A percentile compares a stretch with the other conserved stretches of the same genome.
These are phyloP conservation scores for Artemia sp. DNA, from an alignment of 2,888 invertebrate genomes.

Conservation along the genomic window DNA sequence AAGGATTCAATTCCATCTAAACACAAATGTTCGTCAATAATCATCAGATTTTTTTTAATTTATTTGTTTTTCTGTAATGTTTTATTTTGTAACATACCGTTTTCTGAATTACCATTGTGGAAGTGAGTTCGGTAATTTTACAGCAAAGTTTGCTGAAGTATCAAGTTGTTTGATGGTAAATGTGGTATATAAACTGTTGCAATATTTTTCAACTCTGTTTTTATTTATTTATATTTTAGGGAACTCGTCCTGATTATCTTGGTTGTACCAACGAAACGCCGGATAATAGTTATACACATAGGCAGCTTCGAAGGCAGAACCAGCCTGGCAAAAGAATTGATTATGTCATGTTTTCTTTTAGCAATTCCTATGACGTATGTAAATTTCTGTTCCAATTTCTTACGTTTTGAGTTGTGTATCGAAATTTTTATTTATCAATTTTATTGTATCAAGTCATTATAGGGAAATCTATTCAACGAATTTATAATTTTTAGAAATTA, in stretches of 20 bases:
- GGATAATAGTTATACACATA: constrained; percentile 62
- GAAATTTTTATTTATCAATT: too few relatives aligned
- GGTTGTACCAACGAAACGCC: constrained; percentile 59
- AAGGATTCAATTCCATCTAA: too few relatives aligned
- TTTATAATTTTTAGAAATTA: too few relatives aligned
- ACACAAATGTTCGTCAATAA: too few relatives aligned
- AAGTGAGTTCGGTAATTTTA: too few relatives aligned
- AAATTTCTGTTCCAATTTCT: not conserved
- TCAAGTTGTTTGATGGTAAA: not conserved
- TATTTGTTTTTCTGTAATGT: too few relatives aligned
- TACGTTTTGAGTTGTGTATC: too few relatives aligned
- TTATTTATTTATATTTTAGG: not conserved
- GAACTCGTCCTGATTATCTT: constrained; percentile 26
- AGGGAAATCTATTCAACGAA: too few relatives aligned
- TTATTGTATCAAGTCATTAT: too few relatives aligned
- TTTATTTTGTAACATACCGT: too few relatives aligned
- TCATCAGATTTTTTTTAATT: too few relatives aligned
- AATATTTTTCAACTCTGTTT: constrained; percentile 17
- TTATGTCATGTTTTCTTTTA: constrained; percentile 56
- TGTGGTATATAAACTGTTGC: constrained; percentile 13
- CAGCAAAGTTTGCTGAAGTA: not conserved
- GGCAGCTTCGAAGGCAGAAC: constrained; percentile 36
- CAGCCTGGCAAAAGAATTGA: constrained; percentile 77
- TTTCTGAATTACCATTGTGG: too few relatives aligned
- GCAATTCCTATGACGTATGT: constrained; percentile 20